Percentiles rank a stretch among this genome's conserved stretches.
These are phyloP conservation scores for Azemiops feae DNA, from an alignment of 2,113 vertebrate genomes.

Conservation along the genomic window DNA sequence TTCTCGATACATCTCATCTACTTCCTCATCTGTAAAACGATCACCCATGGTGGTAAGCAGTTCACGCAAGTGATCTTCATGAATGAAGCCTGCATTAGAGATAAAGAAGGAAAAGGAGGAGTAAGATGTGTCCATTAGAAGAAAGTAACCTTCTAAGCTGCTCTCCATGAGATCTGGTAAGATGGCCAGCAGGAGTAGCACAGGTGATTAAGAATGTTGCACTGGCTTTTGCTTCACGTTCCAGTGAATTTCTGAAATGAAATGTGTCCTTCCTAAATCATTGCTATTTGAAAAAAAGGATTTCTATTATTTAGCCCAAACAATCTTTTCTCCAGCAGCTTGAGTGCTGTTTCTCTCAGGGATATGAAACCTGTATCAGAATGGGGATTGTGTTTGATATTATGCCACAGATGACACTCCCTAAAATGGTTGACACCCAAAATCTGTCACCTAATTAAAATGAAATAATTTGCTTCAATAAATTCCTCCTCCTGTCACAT, in stretches of 20 bases:
- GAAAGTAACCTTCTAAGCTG: not conserved
- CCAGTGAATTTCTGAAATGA: not conserved
- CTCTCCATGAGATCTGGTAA: not conserved
- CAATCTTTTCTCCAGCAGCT: not conserved
- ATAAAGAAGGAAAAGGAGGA: not conserved
- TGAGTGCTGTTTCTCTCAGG: not conserved
- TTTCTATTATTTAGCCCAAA: not conserved
- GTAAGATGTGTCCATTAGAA: not conserved
- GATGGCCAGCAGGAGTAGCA: not conserved
- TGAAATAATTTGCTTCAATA: not conserved
- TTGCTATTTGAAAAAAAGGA: not conserved
- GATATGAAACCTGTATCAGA: not conserved
- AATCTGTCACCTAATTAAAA: not conserved
- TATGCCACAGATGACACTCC: not conserved
- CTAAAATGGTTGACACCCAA: not conserved
- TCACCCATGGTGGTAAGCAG: constrained; percentile 99
- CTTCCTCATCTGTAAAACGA: constrained; percentile 95
- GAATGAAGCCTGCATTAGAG: constrained; percentile 81
- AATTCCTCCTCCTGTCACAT: not conserved
- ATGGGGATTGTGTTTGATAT: not conserved
- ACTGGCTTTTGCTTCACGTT: not conserved
- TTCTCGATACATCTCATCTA: constrained; percentile 97
- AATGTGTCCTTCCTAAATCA: not conserved
- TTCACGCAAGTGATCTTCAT: constrained; percentile 94
- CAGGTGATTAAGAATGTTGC: not conserved